phyloP scores from a whole-genome alignment of 1,140 invertebrate genomes.

The Lethocerus indicus region DNA sequence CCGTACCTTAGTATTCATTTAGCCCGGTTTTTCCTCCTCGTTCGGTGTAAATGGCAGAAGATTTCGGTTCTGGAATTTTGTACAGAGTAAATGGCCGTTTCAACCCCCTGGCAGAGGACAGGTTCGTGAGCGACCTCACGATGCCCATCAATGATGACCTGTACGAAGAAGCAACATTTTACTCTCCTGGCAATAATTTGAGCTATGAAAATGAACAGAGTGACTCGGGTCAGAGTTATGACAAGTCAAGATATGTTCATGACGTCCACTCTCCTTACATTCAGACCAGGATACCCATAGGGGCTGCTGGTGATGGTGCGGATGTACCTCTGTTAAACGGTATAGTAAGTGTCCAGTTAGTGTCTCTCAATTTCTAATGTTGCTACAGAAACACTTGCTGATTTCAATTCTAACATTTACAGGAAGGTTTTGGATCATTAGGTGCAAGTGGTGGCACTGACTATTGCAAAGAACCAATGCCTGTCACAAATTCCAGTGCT shows the following conservation, averaged over 20 bases:
- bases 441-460: too few species aligned
- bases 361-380: not conserved
- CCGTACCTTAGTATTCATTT: too few species aligned
- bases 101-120: constrained; percentile 3
- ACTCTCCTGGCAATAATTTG: not conserved
- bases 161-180: constrained; percentile 2
- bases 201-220: constrained; percentile 2
- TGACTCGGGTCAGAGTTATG: constrained; percentile 1
- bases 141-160: not conserved
- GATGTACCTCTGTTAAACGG: constrained; percentile 11
- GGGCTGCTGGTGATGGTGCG: constrained; percentile 6
- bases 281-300: not conserved
- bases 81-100: constrained; percentile 3
- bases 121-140: not conserved
- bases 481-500: constrained; percentile 6
- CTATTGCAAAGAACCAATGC: constrained; percentile 11
- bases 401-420: not conserved
- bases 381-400: not conserved
- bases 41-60: too few species aligned
- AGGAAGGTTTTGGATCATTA: not conserved
- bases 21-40: too few species aligned
- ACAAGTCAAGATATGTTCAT: not conserved
- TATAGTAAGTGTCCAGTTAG: constrained; percentile 1
- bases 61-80: not conserved
- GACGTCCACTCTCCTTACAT: constrained; percentile 2